A percentile compares a stretch with the other conserved stretches of the same genome.
These are phyloP conservation scores for Pristionchus japonicus DNA, from an alignment of 2,888 invertebrate genomes.

Conservation along the genomic window DNA sequence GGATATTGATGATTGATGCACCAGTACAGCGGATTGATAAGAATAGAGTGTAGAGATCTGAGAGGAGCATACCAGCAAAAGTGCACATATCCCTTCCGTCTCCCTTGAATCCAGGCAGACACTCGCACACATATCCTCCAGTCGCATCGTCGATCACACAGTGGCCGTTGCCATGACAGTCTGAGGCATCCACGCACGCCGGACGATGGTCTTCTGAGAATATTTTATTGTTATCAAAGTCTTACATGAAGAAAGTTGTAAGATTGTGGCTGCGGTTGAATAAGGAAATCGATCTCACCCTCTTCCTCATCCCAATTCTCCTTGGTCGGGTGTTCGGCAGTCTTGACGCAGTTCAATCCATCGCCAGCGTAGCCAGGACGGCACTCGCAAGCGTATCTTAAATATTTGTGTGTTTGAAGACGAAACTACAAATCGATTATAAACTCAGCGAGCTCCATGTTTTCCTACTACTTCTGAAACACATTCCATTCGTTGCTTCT, in stretches of 20 bases:
- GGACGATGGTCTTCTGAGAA: conserved; percentile 46
- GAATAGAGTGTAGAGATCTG: background rate
- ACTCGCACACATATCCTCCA: conserved; percentile 76
- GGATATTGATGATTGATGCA: background rate
- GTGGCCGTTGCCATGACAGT: conserved; percentile 77
- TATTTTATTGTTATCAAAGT: too few relatives aligned
- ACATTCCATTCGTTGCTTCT: background rate
- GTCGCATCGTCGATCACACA: conserved; percentile 75
- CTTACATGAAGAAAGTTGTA: too few relatives aligned
- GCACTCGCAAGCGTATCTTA: conserved; percentile 64
- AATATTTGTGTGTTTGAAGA: too few relatives aligned
- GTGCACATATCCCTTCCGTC: conserved; percentile 75
- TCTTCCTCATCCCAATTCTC: conserved; percentile 43
- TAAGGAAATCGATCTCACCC: background rate
- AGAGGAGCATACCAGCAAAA: conserved; percentile 53
- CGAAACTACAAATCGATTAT: background rate
- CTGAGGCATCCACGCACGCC: conserved; percentile 74
- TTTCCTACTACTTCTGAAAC: background rate
- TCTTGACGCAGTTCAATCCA: conserved; percentile 68
- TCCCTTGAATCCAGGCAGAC: conserved; percentile 76
- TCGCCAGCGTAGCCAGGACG: conserved; percentile 75
- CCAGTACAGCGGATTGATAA: background rate
- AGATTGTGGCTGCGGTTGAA: too few relatives aligned
- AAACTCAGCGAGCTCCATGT: background rate
- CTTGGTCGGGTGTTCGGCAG: conserved; percentile 6